Conservation (phyloP, 2,797 vertebrate genomes). For the Pitangus sulphuratus region DNA sequence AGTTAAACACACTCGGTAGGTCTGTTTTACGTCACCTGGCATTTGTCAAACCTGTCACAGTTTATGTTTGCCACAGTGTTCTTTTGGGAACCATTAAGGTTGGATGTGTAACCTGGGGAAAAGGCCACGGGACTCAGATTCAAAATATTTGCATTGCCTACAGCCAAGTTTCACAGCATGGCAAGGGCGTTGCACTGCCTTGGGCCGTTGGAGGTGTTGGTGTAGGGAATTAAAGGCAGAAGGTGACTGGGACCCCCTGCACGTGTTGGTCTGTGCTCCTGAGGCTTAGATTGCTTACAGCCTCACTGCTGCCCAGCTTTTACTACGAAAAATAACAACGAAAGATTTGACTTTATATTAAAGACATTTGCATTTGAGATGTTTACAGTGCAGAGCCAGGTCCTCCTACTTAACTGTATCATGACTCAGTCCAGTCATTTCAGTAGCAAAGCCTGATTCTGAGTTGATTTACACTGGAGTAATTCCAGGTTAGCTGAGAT, state of each 20-base stretch:
- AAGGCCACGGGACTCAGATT: background rate
- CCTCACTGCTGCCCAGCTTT: background rate
- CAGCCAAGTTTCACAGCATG: background rate
- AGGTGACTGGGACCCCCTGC: background rate
- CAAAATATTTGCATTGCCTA: background rate
- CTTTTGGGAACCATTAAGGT: background rate
- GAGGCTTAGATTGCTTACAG: background rate
- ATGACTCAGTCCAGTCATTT: background rate
- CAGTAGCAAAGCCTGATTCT: background rate
- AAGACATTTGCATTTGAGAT: background rate
- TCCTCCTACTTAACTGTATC: background rate
- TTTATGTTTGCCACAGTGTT: background rate
- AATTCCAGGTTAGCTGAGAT: background rate
- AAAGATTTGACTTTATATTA: background rate
- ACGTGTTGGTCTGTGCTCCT: background rate
- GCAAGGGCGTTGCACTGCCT: fast-evolving
- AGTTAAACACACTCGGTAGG: background rate
- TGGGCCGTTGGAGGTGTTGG: background rate
- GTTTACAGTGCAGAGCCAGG: background rate
- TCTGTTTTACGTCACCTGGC: background rate
- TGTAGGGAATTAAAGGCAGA: background rate
- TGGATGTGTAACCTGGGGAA: background rate
- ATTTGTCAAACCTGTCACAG: background rate
- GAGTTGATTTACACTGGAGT: background rate
- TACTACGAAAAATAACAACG: background rate